Percentiles rank a stretch among this genome's conserved stretches.
These are phyloP conservation scores for Calephelis perditalis DNA, from an alignment of 2,888 invertebrate species.

Conservation along the genomic window DNA sequence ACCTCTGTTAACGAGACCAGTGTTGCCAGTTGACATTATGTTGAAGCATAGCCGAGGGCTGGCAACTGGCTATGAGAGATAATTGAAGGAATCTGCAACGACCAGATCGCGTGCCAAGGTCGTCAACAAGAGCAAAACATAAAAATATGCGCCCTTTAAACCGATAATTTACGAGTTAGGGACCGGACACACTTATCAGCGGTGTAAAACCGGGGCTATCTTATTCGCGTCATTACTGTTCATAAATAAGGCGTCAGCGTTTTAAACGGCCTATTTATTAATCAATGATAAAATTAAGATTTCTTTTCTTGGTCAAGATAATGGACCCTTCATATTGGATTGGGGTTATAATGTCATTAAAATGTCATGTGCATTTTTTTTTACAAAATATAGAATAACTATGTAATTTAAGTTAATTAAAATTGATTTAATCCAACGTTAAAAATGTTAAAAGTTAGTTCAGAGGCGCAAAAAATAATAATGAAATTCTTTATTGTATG, in stretches of 20 bases:
- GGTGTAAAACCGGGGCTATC: constrained; percentile 11
- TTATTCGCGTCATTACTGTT: constrained; percentile 1
- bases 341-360: background rate
- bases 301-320: background rate
- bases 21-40: constrained; percentile 28
- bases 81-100: constrained; percentile 42
- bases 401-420: too few relatives aligned
- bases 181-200: constrained; percentile 18
- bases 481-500: too few relatives aligned
- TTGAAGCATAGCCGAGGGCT: constrained; percentile 16
- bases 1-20: constrained; percentile 18
- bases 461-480: too few relatives aligned
- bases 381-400: too few relatives aligned
- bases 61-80: constrained; percentile 27
- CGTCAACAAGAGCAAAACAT: constrained; percentile 39
- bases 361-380: too few relatives aligned
- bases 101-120: constrained; percentile 54
- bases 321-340: background rate
- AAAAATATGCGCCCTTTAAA: constrained; percentile 40
- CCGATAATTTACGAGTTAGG: constrained; percentile 42
- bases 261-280: constrained; percentile 10
- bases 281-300: constrained; percentile 9
- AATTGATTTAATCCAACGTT: too few relatives aligned
- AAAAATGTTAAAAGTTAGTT: too few relatives aligned
- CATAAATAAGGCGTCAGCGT: constrained; percentile 10